Evolutionary conservation across 2,113 vertebrate genomes (phyloP).

Genomic region (Corythoichthys haematopterus): DNA sequence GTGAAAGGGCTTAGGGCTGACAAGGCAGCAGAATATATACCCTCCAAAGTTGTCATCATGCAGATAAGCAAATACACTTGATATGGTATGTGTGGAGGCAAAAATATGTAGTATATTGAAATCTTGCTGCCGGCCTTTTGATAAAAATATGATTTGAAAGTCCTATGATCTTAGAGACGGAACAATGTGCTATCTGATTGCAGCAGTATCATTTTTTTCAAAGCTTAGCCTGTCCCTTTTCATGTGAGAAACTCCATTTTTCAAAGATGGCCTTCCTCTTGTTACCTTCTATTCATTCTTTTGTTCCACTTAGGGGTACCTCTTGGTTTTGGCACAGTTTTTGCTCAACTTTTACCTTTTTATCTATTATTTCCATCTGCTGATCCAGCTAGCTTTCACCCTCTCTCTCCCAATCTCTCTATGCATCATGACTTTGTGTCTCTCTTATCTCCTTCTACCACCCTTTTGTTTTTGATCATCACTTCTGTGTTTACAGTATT

Average conservation of each 20-base stretch:
- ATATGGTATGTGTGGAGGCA: constrained; percentile 28
- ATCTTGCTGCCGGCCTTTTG: constrained; percentile 18
- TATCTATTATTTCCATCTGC: constrained; percentile 35
- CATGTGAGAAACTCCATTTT: constrained; percentile 19
- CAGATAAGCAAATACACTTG: constrained; percentile 13
- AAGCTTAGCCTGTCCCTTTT: constrained; percentile 10
- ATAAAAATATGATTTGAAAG: constrained; percentile 25
- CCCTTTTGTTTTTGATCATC: constrained; percentile 68
- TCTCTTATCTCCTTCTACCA: constrained; percentile 59
- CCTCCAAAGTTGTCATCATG: constrained; percentile 10
- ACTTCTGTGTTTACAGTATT: constrained; percentile 54
- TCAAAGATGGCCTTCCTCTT: constrained; percentile 5
- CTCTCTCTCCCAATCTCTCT: constrained; percentile 25
- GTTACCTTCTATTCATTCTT: neutral
- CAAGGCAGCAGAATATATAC: constrained; percentile 19
- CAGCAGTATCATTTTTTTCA: neutral
- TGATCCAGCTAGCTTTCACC: constrained; percentile 43
- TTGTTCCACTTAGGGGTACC: constrained; percentile 7
- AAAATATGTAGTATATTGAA: constrained; percentile 1
- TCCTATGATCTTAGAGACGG: constrained; percentile 1
- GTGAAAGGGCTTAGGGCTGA: constrained; percentile 41
- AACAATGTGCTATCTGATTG: neutral
- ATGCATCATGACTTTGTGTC: constrained; percentile 62
- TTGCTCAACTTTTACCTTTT: constrained; percentile 33
- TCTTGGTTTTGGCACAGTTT: constrained; percentile 22